Conservation (phyloP, 1,140 invertebrate species). For the Dreissena rostriformis region DNA sequence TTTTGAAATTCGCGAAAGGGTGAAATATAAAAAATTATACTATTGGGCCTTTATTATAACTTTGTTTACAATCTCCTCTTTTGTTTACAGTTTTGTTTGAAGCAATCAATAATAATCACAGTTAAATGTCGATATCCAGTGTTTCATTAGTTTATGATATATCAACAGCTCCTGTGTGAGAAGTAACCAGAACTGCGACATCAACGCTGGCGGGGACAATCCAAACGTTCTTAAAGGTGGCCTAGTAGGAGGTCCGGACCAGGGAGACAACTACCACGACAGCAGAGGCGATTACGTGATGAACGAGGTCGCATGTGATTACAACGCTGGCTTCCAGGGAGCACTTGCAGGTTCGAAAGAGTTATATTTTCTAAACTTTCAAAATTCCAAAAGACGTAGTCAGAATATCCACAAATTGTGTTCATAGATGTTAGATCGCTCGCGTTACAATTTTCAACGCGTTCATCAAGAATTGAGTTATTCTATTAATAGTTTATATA, state of each 20-base stretch:
- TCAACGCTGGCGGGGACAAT: constrained; percentile 61
- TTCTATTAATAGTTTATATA: background rate
- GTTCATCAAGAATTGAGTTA: background rate
- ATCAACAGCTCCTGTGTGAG: constrained; percentile 12
- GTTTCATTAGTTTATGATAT: background rate
- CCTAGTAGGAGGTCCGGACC: constrained; percentile 81
- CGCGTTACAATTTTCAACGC: background rate
- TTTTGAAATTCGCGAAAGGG: too few relatives aligned
- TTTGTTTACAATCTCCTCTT: background rate
- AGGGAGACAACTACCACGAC: constrained; percentile 76
- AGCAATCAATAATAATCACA: background rate
- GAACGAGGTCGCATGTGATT: constrained; percentile 81
- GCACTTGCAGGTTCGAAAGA: constrained; percentile 55
- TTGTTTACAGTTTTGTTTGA: background rate
- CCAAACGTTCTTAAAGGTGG: constrained; percentile 80
- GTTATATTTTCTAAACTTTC: too few relatives aligned
- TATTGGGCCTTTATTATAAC: too few relatives aligned
- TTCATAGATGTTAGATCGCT: too few relatives aligned
- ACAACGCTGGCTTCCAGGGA: constrained; percentile 80
- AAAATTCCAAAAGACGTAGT: too few relatives aligned
- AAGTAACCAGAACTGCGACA: constrained; percentile 19
- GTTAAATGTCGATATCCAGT: background rate
- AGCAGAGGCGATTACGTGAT: constrained; percentile 76
- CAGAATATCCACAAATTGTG: too few relatives aligned
- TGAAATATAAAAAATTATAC: too few relatives aligned